Base-by-base conservation (phyloP, 2,888 invertebrate genomes). In the Cheilosia variabilis region DNA sequence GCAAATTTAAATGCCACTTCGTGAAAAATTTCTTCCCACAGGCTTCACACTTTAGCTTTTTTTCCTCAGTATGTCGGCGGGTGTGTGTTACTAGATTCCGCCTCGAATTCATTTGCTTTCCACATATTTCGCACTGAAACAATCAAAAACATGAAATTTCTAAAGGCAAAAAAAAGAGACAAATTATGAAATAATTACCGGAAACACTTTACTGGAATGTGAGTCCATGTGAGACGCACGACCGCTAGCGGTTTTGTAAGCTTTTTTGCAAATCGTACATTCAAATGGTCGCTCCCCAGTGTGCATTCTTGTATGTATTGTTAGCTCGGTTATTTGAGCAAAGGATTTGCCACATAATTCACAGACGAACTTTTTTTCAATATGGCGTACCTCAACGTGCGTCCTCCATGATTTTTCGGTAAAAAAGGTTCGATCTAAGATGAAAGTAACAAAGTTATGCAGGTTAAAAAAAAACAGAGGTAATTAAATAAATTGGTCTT, bases 231-330 rank as follows among this genome's bases (percentile, higher is more conserved):
- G 86, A 15, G 81, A 81, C 9, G 86, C 86, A 2, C 86, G 76
- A 2, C 86, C 86, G 41, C 86, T 86, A 4, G 86, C 86, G 9
- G 86, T 86, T 73, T 86, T 86, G 47, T 86, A 86, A 10, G 86
- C 72, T 52, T 86, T 86, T n/a, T 81, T 86, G 63, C 86, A 86
- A n/a, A 86, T 86, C 2, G 86, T 86, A 15, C 86, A 86, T 41
- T 81, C 86, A 15, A 86, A 86, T 22, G 86, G 86, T 13, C 86
- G 55, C 52, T 86, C 86, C 5, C 86, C 86, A 0, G 86, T 86
- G 41, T 86, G 86, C 86, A 86, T 86, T 58, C 86, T 66, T 2
- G 86, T 86, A 24, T 86, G 86, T 27, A 86, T 86, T 52, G 55
- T 81, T 17, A 86, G 37, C 63, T 86, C 86, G 1, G 86, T 86